These are phyloP conservation scores for Thaumatotibia leucotreta DNA, from an alignment of 1,140 invertebrate species.

Conservation along the genomic window DNA sequence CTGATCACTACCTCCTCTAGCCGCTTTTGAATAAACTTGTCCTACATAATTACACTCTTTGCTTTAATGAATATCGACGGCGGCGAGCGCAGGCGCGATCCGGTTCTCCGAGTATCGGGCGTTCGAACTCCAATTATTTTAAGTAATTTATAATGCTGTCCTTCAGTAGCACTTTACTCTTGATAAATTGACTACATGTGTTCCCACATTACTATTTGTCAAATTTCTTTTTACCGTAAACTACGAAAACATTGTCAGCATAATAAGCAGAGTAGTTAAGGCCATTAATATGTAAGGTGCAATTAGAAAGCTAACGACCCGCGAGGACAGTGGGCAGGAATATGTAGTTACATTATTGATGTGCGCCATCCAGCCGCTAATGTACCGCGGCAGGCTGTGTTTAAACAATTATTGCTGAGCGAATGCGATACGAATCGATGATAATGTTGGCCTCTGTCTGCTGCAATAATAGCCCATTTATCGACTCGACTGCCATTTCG, in stretches of 20 bases:
- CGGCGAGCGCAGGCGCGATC: conserved; percentile 32
- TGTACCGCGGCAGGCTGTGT: conserved; percentile 54
- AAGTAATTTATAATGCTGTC: conserved; percentile 45
- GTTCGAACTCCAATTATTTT: conserved; percentile 47
- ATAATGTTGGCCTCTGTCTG: conserved; percentile 66
- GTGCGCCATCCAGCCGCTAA: conserved; percentile 42
- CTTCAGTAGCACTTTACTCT: conserved; percentile 30
- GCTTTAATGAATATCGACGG: conserved; percentile 69
- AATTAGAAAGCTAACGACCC: conserved; percentile 45
- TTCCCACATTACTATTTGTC: neutral
- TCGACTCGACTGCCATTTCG: conserved; percentile 61
- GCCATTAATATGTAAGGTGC: conserved; percentile 14
- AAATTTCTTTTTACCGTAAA: neutral
- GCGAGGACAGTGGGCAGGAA: conserved; percentile 22
- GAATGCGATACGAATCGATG: conserved; percentile 66
- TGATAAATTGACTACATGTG: conserved; percentile 7
- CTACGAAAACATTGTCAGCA: neutral
- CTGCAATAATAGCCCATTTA: conserved; percentile 71
- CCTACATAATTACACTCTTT: conserved; percentile 69
- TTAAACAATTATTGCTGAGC: conserved; percentile 67
- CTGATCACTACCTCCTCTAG: conserved; percentile 47
- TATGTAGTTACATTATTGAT: conserved; percentile 49
- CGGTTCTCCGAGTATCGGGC: conserved; percentile 45
- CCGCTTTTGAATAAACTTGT: conserved; percentile 50
- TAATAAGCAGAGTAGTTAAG: conserved; percentile 1